phyloP scores from a whole-genome alignment of 2,888 invertebrate species.

The Notodonta ziczac region DNA sequence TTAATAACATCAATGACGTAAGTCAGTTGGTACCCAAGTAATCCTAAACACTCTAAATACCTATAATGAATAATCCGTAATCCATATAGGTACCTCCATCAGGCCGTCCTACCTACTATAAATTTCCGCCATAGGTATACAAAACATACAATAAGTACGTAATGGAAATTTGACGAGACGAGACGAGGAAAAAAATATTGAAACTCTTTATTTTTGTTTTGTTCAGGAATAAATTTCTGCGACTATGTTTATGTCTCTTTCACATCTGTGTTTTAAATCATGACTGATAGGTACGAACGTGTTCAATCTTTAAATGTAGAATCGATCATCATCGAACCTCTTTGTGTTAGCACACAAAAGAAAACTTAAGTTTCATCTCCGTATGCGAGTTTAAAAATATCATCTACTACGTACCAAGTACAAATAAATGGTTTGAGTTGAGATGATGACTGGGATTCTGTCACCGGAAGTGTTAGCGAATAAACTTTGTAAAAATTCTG shows the following conservation, averaged over 20 bases:
- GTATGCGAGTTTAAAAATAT: conserved; percentile 2
- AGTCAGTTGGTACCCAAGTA: not conserved
- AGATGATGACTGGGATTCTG: too few relatives aligned
- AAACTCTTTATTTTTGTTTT: not conserved
- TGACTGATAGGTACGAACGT: not conserved
- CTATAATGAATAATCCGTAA: too few relatives aligned
- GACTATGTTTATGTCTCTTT: not conserved
- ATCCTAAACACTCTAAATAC: too few relatives aligned
- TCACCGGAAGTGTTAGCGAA: too few relatives aligned
- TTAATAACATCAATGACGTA: not conserved
- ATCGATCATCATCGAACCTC: not conserved
- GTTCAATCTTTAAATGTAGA: not conserved
- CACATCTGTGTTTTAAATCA: not conserved
- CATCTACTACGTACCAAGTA: not conserved
- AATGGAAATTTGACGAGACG: too few relatives aligned
- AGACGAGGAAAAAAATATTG: too few relatives aligned
- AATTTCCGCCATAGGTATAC: too few relatives aligned
- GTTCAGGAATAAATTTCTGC: not conserved
- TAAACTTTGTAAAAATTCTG: too few relatives aligned
- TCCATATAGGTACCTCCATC: too few relatives aligned
- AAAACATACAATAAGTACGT: too few relatives aligned
- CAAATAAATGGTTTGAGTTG: not conserved
- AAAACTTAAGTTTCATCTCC: conserved; percentile 14
- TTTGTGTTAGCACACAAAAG: not conserved
- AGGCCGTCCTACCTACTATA: too few relatives aligned